Evolutionary conservation across 2,888 invertebrate species (phyloP).

Genomic region (Xanthorhoe designata): DNA sequence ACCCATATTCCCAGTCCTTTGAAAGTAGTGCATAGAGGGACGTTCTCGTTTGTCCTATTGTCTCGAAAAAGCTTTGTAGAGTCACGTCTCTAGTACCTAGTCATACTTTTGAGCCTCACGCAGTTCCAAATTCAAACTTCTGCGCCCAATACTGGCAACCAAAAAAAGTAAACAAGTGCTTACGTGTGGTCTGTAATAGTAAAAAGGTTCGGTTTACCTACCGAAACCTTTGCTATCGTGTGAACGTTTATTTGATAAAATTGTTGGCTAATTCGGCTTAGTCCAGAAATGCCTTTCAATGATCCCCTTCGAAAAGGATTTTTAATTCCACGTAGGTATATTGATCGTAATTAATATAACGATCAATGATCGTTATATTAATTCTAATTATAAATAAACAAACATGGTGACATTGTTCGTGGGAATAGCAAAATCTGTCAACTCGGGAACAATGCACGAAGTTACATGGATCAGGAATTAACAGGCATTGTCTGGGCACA

Average conservation of each 20-base stretch:
- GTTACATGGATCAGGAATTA: conserved; percentile 84
- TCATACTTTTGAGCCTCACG: conserved; percentile 12
- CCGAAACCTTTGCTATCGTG: too few relatives aligned
- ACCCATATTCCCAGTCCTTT: conserved; percentile 55
- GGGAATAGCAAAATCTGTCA: conserved; percentile 84
- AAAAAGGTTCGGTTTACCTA: too few relatives aligned
- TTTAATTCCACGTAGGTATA: too few relatives aligned
- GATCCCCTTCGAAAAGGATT: too few relatives aligned
- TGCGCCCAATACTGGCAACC: not conserved
- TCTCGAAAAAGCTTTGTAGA: conserved; percentile 47
- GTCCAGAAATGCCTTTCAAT: too few relatives aligned
- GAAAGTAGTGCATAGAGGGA: conserved; percentile 32
- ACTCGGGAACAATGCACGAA: conserved; percentile 80
- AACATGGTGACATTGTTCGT: not conserved
- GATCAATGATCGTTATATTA: too few relatives aligned
- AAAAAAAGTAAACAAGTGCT: not conserved
- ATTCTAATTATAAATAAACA: not conserved
- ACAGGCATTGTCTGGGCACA: conserved; percentile 79
- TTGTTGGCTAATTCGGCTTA: too few relatives aligned
- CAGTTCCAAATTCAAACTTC: conserved; percentile 9
- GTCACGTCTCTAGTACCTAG: conserved; percentile 25
- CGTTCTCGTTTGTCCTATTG: conserved; percentile 54
- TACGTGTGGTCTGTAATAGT: not conserved
- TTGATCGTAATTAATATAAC: too few relatives aligned
- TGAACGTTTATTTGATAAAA: too few relatives aligned